These are phyloP conservation scores for Philopotamus ludificatus DNA, from an alignment of 1,140 invertebrate genomes.

Conservation along the genomic window DNA sequence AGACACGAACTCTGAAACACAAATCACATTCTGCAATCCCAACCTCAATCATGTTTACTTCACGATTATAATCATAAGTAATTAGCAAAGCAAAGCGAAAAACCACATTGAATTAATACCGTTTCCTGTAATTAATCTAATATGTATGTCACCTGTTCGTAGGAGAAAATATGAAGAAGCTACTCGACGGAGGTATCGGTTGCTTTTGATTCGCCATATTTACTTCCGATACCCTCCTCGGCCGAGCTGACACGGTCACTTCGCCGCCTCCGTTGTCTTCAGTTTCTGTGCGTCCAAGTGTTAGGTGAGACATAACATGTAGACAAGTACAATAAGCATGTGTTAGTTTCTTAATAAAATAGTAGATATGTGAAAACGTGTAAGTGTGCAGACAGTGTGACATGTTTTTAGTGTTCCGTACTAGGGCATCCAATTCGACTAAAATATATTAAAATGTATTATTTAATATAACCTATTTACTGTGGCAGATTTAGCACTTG, in stretches of 20 bases:
- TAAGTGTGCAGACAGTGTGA: background rate
- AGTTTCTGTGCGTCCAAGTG: constrained; percentile 45
- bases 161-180: constrained; percentile 95
- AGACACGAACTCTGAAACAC: constrained; percentile 82
- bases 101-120: no score
- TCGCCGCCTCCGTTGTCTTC: constrained; percentile 61
- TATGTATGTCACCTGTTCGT: constrained; percentile 88
- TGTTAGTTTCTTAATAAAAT: constrained; percentile 12
- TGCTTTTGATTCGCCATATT: constrained; percentile 82
- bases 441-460: no score
- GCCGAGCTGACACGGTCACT: constrained; percentile 66
- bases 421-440: no score
- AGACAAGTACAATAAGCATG: constrained; percentile 27
- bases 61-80: no score
- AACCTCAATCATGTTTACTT: no score
- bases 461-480: no score
- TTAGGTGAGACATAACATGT: constrained; percentile 28
- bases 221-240: constrained; percentile 88
- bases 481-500: no score
- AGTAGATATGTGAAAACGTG: background rate
- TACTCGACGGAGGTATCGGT: constrained; percentile 91
- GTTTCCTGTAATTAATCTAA: no score
- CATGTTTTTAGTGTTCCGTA: no score
- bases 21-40: no score
- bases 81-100: no score